Conservation (phyloP, 2,113 vertebrate genomes). For the Pipra filicauda region DNA sequence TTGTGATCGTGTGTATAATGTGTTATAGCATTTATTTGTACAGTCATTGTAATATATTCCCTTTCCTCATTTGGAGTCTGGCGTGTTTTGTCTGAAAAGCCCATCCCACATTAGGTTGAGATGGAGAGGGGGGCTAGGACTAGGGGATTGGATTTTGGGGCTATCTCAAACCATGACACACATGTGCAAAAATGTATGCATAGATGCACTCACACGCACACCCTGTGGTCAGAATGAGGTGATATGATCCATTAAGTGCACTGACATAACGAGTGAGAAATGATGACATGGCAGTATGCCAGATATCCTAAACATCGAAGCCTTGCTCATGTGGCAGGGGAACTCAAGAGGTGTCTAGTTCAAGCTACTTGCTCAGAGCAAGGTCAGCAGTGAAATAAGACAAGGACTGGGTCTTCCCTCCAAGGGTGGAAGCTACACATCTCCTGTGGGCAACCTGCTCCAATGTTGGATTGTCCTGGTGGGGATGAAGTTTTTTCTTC, state of each 20-base stretch:
- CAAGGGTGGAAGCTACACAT: background rate
- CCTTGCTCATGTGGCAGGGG: background rate
- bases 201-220: accelerated
- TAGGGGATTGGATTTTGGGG: too few relatives aligned
- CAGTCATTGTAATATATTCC: too few relatives aligned
- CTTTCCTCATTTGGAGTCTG: too few relatives aligned
- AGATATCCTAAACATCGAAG: background rate
- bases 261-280: background rate
- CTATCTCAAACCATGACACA: too few relatives aligned
- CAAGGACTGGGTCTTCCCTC: background rate
- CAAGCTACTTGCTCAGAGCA: background rate
- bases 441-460: background rate
- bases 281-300: background rate
- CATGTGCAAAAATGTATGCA: background rate
- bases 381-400: background rate
- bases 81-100: too few relatives aligned
- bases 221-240: background rate
- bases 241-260: background rate
- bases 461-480: background rate
- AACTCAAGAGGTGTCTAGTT: background rate
- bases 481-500: background rate
- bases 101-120: too few relatives aligned
- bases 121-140: too few relatives aligned
- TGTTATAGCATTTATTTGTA: too few relatives aligned
- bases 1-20: too few relatives aligned